These are phyloP conservation scores for Lordiphosa andalusiaca DNA, from an alignment of 2,888 invertebrate species.

Conservation along the genomic window DNA sequence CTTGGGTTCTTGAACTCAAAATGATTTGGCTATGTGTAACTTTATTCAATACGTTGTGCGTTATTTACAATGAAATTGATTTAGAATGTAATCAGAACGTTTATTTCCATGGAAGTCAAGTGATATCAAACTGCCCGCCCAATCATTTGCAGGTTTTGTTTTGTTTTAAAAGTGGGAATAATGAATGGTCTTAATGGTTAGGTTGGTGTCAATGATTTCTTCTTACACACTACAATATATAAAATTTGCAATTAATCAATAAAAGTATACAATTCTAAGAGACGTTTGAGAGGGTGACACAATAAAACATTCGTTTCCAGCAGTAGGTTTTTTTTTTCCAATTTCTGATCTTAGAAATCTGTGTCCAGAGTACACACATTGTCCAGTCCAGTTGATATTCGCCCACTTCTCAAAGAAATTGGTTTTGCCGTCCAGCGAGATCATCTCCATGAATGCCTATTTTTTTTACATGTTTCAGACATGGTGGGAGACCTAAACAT, in stretches of 20 bases:
- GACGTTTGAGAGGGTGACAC: too few species aligned
- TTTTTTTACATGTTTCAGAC: too few species aligned
- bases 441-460: constrained; percentile 99
- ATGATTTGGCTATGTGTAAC: too few species aligned
- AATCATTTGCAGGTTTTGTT: neutral
- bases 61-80: constrained; percentile 55
- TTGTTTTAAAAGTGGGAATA: too few species aligned
- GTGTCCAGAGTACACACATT: constrained; percentile 91
- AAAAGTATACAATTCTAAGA: too few species aligned
- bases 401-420: constrained; percentile 99
- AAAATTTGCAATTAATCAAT: too few species aligned
- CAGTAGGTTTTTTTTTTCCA: constrained; percentile 25
- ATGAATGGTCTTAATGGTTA: too few species aligned
- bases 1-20: too few species aligned
- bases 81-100: constrained; percentile 3
- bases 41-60: constrained; percentile 43
- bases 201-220: too few species aligned
- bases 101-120: constrained; percentile 43
- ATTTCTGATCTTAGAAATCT: constrained; percentile 85
- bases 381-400: constrained; percentile 93
- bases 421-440: constrained; percentile 99
- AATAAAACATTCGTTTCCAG: constrained; percentile 28
- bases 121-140: constrained; percentile 8
- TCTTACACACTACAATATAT: too few species aligned
- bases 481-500: too few species aligned